Evolutionary conservation across 92 coral and sea anemone genomes (phyloP).

Genomic region (Heteractis magnifica): DNA sequence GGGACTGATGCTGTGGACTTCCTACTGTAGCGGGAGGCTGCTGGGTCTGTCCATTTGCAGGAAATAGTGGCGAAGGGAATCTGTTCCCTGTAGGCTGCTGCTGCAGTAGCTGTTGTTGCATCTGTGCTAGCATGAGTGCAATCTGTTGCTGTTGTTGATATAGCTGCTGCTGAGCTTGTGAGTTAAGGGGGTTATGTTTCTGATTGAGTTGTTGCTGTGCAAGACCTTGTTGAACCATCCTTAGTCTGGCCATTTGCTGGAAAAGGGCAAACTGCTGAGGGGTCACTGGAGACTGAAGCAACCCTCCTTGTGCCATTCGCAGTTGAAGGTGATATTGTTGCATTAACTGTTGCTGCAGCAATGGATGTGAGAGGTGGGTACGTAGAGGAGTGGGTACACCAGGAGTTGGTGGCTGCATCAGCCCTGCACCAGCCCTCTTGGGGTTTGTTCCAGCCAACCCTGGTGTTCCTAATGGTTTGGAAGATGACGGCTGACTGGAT

Average conservation of each 20-base stretch:
- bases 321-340: slow-evolving; percentile 91
- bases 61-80: slow-evolving; percentile 56
- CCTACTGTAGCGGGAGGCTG: slow-evolving; percentile 31
- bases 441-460: slow-evolving; percentile 37
- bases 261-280: slow-evolving; percentile 86
- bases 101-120: slow-evolving; percentile 86
- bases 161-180: slow-evolving; percentile 77
- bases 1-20: slow-evolving; percentile 56
- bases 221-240: slow-evolving; percentile 86
- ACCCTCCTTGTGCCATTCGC: slow-evolving; percentile 93
- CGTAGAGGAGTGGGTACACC: slow-evolving; percentile 73
- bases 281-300: slow-evolving; percentile 79
- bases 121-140: slow-evolving; percentile 89
- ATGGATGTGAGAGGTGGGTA: slow-evolving; percentile 63
- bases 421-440: slow-evolving; percentile 38
- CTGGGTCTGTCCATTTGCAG: slow-evolving; percentile 54
- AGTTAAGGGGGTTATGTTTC: slow-evolving; percentile 75
- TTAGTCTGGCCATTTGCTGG: slow-evolving; percentile 88
- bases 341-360: slow-evolving; percentile 76
- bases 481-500: slow-evolving; percentile 9
- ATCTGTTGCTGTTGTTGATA: slow-evolving; percentile 94
- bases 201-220: slow-evolving; percentile 85
- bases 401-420: slow-evolving; percentile 54
- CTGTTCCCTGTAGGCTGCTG: slow-evolving; percentile 64
- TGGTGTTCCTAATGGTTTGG: slow-evolving; percentile 38